These are phyloP conservation scores for Menidia menidia DNA, from an alignment of 2,797 vertebrate genomes.

Conservation along the genomic window DNA sequence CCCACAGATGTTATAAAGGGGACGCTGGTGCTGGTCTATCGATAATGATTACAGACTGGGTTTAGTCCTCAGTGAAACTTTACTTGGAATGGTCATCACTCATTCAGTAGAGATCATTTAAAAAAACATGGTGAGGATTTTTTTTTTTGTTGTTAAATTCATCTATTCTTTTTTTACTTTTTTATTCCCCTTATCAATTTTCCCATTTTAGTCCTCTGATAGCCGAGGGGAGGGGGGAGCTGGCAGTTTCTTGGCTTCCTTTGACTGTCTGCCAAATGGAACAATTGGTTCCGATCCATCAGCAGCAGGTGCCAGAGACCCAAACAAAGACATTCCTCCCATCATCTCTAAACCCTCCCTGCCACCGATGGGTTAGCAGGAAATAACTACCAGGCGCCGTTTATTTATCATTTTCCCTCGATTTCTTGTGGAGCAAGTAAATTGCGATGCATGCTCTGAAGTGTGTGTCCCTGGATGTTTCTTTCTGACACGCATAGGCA, in stretches of 20 bases:
- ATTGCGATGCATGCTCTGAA: constrained; percentile 11
- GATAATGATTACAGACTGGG: background rate
- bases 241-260: constrained; percentile 43
- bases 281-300: constrained; percentile 76
- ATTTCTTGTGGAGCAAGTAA: constrained; percentile 22
- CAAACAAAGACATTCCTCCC: constrained; percentile 73
- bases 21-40: background rate
- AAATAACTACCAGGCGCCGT: constrained; percentile 35
- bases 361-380: constrained; percentile 41
- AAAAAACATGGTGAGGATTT: constrained; percentile 61
- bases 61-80: constrained; percentile 35
- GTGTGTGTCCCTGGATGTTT: constrained; percentile 29
- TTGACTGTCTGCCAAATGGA: constrained; percentile 76
- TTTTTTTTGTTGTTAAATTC: background rate
- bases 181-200: constrained; percentile 63
- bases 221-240: constrained; percentile 40
- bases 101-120: constrained; percentile 63
- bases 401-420: background rate
- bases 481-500: constrained; percentile 49
- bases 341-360: constrained; percentile 53
- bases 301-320: constrained; percentile 64
- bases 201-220: constrained; percentile 46
- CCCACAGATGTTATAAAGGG: too few species aligned
- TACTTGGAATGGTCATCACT: constrained; percentile 47
- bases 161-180: constrained; percentile 39